Evolutionary conservation across 2,797 vertebrate species (phyloP).

Genomic region (Manis javanica): DNA sequence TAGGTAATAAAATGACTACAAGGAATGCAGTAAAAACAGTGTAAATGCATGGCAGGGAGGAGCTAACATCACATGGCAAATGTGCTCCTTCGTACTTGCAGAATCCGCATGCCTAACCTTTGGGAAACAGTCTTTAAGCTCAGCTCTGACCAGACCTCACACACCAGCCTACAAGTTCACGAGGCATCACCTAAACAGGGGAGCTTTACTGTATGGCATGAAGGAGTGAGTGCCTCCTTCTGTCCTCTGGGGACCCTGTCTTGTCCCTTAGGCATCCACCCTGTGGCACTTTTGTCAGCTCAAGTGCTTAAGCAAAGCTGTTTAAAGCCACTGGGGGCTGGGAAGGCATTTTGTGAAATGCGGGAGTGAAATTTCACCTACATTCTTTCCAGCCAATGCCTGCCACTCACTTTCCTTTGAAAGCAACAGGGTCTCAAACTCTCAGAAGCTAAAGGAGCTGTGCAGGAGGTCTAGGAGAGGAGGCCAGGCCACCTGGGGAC

Average conservation of each 20-base stretch:
- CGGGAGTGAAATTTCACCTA: not conserved
- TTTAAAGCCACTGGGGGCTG: not conserved
- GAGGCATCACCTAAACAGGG: not conserved
- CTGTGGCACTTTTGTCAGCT: not conserved
- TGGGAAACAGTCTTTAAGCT: not conserved
- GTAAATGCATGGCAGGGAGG: not conserved
- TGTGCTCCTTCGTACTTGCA: not conserved
- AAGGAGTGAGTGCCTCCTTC: not conserved
- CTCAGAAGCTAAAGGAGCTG: not conserved
- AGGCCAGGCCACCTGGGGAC: not conserved
- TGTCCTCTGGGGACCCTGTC: not conserved
- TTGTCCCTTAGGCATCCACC: not conserved
- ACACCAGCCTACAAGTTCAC: not conserved
- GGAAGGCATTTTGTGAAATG: not conserved
- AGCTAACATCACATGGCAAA: not conserved
- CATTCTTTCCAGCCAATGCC: not conserved
- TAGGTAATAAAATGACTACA: slow-evolving; percentile 27
- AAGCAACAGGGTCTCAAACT: not conserved
- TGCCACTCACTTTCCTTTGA: not conserved
- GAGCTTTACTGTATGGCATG: rapidly evolving
- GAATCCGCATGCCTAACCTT: not conserved
- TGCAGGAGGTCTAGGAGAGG: not conserved
- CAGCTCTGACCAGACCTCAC: not conserved
- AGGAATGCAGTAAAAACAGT: slow-evolving; percentile 17
- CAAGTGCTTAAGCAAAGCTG: not conserved